phyloP scores from a whole-genome alignment of 2,113 vertebrate species.

The Chrysochloris asiatica region DNA sequence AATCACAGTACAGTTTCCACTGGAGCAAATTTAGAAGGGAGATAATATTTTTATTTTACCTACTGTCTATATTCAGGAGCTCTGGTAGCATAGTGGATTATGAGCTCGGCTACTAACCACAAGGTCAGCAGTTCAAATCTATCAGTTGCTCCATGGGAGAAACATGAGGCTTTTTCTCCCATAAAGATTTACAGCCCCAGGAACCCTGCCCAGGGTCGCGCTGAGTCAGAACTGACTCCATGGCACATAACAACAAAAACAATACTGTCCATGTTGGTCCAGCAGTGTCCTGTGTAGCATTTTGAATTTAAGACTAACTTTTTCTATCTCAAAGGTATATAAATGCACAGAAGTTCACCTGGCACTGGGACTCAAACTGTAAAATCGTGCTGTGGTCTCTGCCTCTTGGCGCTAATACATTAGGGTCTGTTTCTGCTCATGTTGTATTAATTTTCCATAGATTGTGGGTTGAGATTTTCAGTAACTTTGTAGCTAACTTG shows the following conservation, averaged over 20 bases:
- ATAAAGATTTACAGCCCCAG: no score
- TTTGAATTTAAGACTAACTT: background rate
- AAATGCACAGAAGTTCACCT: background rate
- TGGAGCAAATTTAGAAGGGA: background rate
- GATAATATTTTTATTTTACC: background rate
- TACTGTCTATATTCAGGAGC: no score
- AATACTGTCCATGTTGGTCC: background rate
- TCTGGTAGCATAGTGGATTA: no score
- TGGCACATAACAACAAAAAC: no score
- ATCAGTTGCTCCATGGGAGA: no score
- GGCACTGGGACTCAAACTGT: background rate
- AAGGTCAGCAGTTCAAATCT: no score
- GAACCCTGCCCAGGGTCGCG: no score
- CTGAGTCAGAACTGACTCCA: no score
- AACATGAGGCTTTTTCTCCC: no score
- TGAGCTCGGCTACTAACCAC: no score
- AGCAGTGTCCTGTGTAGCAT: background rate
- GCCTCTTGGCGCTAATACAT: background rate
- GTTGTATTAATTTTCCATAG: background rate
- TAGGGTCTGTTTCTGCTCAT: background rate
- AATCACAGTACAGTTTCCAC: background rate
- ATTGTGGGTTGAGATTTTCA: background rate
- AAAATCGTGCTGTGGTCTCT: background rate
- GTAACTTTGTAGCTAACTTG: background rate
- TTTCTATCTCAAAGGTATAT: background rate